These are phyloP conservation scores for Oncopodura yosiiana DNA, from an alignment of 1,140 invertebrate species.

Conservation along the genomic window DNA sequence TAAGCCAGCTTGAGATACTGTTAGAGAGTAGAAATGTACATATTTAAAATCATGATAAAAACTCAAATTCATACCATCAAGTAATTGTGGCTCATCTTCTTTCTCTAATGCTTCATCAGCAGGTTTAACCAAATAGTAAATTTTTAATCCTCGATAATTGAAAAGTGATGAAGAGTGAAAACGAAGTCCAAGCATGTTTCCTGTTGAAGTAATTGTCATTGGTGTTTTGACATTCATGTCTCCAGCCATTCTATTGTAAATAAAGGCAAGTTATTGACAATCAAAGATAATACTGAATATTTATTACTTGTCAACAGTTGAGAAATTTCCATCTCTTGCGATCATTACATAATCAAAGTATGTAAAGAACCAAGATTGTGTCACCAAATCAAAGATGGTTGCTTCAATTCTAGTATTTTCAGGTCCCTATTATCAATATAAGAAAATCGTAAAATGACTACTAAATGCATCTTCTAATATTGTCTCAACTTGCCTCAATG, in stretches of 20 bases:
- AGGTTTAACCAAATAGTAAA: slow-evolving; percentile 26
- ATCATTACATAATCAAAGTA: slow-evolving; percentile 32
- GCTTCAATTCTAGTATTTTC: slow-evolving; percentile 17
- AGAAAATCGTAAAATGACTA: too few species aligned
- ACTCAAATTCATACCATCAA: too few species aligned
- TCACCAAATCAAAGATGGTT: slow-evolving; percentile 28
- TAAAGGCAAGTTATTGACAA: not conserved
- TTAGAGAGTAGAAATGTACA: too few species aligned
- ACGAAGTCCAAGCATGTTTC: slow-evolving; percentile 29
- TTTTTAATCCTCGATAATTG: slow-evolving; percentile 32
- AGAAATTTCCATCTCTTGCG: slow-evolving; percentile 27
- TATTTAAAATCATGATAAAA: too few species aligned
- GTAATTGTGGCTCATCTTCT: not conserved
- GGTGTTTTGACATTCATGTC: slow-evolving; percentile 29
- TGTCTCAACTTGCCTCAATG: slow-evolving; percentile 26
- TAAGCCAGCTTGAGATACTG: too few species aligned
- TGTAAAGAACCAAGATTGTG: slow-evolving; percentile 32
- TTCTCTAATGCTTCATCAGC: not conserved
- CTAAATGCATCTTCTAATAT: too few species aligned
- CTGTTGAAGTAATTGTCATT: slow-evolving; percentile 24
- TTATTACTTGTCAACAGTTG: slow-evolving; percentile 23
- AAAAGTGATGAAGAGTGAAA: slow-evolving; percentile 29
- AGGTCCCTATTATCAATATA: slow-evolving; percentile 15
- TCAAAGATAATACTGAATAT: not conserved
- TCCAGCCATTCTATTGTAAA: slow-evolving; percentile 21